Evolutionary conservation across 2,888 invertebrate species (phyloP).

Genomic region (Agonopterix subpropinquella): DNA sequence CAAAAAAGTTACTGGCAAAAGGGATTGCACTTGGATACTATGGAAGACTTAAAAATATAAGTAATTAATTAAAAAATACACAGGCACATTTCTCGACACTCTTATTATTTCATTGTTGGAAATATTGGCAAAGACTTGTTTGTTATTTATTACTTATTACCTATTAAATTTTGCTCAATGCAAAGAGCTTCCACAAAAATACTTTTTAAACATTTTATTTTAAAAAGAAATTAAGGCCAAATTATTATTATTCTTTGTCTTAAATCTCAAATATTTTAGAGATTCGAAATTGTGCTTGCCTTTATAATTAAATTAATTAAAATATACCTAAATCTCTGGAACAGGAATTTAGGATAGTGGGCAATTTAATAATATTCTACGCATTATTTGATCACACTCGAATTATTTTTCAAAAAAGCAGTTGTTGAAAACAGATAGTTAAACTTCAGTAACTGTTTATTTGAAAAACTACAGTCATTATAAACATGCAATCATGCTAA

Average conservation of each 20-base stretch:
- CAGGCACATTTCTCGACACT: neutral
- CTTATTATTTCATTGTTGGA: neutral
- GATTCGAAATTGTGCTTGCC: conserved; percentile 24
- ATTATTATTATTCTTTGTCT: conserved; percentile 14
- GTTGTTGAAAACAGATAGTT: conserved; percentile 13
- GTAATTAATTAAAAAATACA: neutral
- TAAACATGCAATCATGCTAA: conserved; percentile 60
- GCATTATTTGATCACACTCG: conserved; percentile 25
- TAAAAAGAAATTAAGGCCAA: conserved; percentile 16
- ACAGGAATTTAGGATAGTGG: conserved; percentile 20
- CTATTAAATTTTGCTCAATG: conserved; percentile 42
- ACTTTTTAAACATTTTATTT: conserved; percentile 7
- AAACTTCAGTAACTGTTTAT: conserved; percentile 9
- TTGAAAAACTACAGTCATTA: conserved; percentile 15
- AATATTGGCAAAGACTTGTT: neutral
- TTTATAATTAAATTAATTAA: conserved; percentile 10
- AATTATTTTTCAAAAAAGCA: conserved; percentile 17
- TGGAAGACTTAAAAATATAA: too few relatives aligned
- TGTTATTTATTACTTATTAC: conserved; percentile 2
- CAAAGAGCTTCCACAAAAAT: conserved; percentile 47
- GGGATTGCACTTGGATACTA: too few relatives aligned
- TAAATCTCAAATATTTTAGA: conserved; percentile 6
- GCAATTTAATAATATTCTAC: conserved; percentile 17
- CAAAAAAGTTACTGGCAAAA: too few relatives aligned
- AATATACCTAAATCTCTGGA: conserved; percentile 15